Evolutionary conservation across 2,888 invertebrate species (phyloP), one percentile per base, ranked within the genome.

Genomic region (Drosophila villosipedis): DNA sequence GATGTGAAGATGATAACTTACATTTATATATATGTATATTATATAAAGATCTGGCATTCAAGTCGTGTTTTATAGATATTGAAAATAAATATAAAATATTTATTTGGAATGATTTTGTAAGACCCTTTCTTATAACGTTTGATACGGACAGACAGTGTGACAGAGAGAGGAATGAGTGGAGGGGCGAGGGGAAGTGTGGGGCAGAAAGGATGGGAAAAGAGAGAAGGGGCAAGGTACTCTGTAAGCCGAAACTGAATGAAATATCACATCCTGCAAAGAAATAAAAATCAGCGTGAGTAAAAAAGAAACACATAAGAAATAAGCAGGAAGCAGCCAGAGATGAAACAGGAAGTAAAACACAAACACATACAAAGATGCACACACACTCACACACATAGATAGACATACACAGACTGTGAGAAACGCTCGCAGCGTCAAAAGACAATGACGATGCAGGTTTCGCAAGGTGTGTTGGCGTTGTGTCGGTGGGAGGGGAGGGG

Each of bases 271-370:
- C 89, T 83, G 89, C 73, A 67, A 79, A 83, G 84, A 84, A 84
- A 89, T 89, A 89, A 89, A 88, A 87, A 89, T 89, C 89, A 89
- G 80, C 86, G 84, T 76, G 79, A 76, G 78, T 75, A 82, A 83
- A 88, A 83, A 81, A 47, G 28, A 47, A 73, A 82, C 80, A 84
- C 80, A 84, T 83, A 84, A 82, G 84, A 76, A 82, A 68, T 59
- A 68, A 75, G 82, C 83, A 88, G 82, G 83, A 87, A 81, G 85
- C 85, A 79, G 74, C 71, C 72, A 65, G 68, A 79, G 81, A 87
- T 83, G 79, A 76, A 83, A 79, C 81, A 88, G 84, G 85, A 88
- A 88, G 80, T 68, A 49, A 72, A 57, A 49, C 73, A 59, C 76
- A 58, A 54, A 73, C 53, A 81, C 49, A 76, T 50, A 25, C 47